Percentiles rank a stretch among this genome's conserved stretches.
phyloP scores from a whole-genome alignment of 2,888 invertebrate genomes.

The Melieria omissa region DNA sequence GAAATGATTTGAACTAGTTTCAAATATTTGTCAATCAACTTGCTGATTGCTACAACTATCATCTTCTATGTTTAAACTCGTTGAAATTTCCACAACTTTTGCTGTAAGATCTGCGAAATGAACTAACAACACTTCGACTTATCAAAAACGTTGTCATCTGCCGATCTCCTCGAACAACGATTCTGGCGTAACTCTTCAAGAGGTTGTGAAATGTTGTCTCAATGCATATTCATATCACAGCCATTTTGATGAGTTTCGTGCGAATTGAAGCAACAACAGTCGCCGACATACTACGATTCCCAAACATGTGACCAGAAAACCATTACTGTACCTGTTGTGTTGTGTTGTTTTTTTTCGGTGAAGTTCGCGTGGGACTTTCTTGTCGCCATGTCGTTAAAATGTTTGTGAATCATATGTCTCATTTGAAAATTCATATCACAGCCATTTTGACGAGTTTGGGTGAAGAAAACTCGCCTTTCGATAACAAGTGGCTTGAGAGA shows the following conservation, averaged over 20 bases:
- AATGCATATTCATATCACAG: conserved; percentile 64
- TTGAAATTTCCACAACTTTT: no score
- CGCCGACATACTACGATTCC: no score
- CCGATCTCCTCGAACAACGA: conserved; percentile 25
- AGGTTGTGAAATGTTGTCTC: conserved; percentile 65
- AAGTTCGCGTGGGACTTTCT: conserved; percentile 49
- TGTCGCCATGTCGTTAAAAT: conserved; percentile 66
- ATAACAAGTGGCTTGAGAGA: background rate
- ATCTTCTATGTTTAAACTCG: no score
- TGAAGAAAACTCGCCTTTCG: conserved; percentile 57
- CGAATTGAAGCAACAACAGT: conserved; percentile 17
- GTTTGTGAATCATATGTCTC: conserved; percentile 61
- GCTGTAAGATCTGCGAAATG: no score
- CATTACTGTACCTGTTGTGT: background rate
- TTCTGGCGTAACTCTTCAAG: conserved; percentile 65
- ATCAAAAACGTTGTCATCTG: background rate
- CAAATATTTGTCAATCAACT: no score
- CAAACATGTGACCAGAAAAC: no score
- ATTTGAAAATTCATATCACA: conserved; percentile 63
- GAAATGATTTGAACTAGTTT: no score
- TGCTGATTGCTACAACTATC: no score
- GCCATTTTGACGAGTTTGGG: conserved; percentile 68
- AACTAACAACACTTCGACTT: no score
- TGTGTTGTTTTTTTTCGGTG: background rate
- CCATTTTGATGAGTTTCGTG: conserved; percentile 66